Percentiles rank a stretch among this genome's conserved stretches.
Conservation (phyloP, 2,113 vertebrate genomes). For the Leptobrachium ailaonicum region DNA sequence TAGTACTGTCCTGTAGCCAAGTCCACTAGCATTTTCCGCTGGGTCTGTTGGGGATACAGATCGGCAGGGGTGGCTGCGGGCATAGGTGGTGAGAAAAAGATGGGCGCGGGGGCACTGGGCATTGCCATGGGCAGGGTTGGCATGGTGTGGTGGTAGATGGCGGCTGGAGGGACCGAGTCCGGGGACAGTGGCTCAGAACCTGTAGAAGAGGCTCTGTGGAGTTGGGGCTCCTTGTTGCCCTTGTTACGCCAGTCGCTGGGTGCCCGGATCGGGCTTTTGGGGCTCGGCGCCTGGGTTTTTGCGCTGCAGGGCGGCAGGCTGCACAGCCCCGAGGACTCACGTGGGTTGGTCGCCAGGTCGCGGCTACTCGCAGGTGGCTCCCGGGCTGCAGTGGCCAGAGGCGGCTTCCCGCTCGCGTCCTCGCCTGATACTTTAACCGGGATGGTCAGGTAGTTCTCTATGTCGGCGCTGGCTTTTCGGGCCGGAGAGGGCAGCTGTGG, state of each 20-base stretch:
- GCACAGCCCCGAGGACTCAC: constrained; percentile 54
- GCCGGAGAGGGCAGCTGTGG: constrained; percentile 22
- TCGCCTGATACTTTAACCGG: constrained; percentile 68
- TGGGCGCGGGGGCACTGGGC: constrained; percentile 24
- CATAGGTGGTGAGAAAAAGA: constrained; percentile 77
- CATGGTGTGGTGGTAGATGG: constrained; percentile 70
- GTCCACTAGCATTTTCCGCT: constrained; percentile 92
- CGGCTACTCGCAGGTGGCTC: constrained; percentile 26
- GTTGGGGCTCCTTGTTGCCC: constrained; percentile 50
- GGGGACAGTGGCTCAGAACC: constrained; percentile 63
- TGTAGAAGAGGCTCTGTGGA: constrained; percentile 56
- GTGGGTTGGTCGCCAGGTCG: not conserved
- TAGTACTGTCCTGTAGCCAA: constrained; percentile 91
- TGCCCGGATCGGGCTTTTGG: constrained; percentile 45
- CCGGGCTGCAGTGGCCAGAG: not conserved
- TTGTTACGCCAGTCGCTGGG: constrained; percentile 50
- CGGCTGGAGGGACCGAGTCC: constrained; percentile 64
- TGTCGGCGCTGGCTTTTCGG: constrained; percentile 58
- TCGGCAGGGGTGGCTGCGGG: constrained; percentile 60
- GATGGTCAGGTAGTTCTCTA: constrained; percentile 79
- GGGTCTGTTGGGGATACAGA: constrained; percentile 73
- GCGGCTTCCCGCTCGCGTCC: constrained; percentile 42
- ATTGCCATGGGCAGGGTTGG: constrained; percentile 67
- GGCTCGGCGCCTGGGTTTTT: constrained; percentile 47
- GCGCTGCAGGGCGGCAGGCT: constrained; percentile 57